These are phyloP conservation scores for Pempheris klunzingeri DNA, from an alignment of 2,797 vertebrate species.

Conservation along the genomic window DNA sequence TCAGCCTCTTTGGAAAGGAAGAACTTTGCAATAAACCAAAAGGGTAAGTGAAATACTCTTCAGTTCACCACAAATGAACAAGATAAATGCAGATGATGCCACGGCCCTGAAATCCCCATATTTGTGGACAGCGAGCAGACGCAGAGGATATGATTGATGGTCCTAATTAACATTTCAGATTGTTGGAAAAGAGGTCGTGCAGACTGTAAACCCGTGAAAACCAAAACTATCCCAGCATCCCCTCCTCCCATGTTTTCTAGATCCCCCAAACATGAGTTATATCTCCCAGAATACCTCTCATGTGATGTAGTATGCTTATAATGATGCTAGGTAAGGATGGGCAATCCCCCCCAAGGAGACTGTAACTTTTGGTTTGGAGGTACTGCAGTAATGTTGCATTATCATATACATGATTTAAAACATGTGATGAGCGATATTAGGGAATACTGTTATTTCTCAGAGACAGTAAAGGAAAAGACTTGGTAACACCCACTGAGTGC, in stretches of 20 bases:
- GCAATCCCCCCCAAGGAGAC: conserved; percentile 5
- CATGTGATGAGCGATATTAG: conserved; percentile 7
- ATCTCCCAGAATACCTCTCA: conserved; percentile 50
- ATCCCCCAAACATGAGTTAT: conserved; percentile 69
- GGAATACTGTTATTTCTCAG: conserved; percentile 19
- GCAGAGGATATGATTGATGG: conserved; percentile 75
- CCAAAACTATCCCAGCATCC: conserved; percentile 73
- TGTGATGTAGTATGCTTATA: conserved; percentile 49
- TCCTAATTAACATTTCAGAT: conserved; percentile 80
- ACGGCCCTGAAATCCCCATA: conserved; percentile 80
- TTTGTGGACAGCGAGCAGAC: conserved; percentile 76
- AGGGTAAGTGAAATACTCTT: conserved; percentile 58
- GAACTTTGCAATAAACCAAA: conserved; percentile 71
- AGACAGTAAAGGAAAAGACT: conserved; percentile 14
- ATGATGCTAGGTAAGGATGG: conserved; percentile 40
- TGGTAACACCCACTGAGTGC: conserved; percentile 31
- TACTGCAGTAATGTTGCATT: conserved; percentile 12
- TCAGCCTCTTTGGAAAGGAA: conserved; percentile 57
- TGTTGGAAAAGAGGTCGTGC: conserved; percentile 69
- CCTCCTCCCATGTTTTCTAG: conserved; percentile 71
- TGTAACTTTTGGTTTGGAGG: conserved; percentile 8
- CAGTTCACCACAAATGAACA: conserved; percentile 76
- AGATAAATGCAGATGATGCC: conserved; percentile 70
- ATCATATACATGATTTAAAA: conserved; percentile 21
- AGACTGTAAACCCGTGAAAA: conserved; percentile 61